Evolutionary conservation across 2,888 invertebrate species (phyloP).

Genomic region (Drosophila maculinotata): DNA sequence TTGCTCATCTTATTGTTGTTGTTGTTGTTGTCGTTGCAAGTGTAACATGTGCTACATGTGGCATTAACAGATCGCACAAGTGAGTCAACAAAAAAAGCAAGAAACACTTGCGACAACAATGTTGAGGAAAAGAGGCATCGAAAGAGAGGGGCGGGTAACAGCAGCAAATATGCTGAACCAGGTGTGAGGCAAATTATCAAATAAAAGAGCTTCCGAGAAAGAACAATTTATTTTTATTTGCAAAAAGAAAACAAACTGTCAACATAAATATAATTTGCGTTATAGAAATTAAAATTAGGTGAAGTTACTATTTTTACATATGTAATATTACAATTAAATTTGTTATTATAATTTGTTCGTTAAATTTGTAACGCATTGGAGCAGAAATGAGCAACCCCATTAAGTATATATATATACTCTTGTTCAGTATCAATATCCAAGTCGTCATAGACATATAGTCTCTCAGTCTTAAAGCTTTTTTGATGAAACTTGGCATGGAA

Average conservation of each 20-base stretch:
- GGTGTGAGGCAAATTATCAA: neutral
- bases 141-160: neutral
- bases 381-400: too few species aligned
- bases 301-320: too few species aligned
- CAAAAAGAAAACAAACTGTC: neutral
- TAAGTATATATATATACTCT: too few species aligned
- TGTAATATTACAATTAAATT: neutral
- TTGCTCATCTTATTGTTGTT: slow-evolving; percentile 22
- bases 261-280: too few species aligned
- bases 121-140: neutral
- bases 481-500: too few species aligned
- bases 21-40: slow-evolving; percentile 26
- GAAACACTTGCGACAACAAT: slow-evolving; percentile 66
- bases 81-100: slow-evolving; percentile 30
- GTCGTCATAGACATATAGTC: too few species aligned
- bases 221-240: neutral
- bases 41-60: slow-evolving; percentile 62
- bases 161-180: neutral
- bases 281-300: too few species aligned
- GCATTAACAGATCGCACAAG: slow-evolving; percentile 45
- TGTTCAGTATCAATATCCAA: too few species aligned
- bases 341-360: neutral
- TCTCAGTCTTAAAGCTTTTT: too few species aligned
- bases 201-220: neutral
- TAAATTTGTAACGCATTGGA: too few species aligned